Evolutionary conservation across 2,888 invertebrate species (phyloP).

Genomic region (Sesamia inferens): DNA sequence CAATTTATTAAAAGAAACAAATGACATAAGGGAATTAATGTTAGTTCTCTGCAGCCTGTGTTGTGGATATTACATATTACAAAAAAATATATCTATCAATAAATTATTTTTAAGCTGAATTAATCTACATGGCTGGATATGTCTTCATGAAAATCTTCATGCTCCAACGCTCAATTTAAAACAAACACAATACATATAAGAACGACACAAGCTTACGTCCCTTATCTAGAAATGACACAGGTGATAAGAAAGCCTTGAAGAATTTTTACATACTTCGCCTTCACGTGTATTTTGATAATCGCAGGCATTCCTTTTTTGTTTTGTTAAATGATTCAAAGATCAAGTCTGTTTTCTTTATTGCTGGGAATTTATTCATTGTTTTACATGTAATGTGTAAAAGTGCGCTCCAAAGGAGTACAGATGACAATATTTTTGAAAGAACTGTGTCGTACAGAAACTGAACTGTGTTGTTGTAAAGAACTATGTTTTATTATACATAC

Average conservation of each 20-base stretch:
- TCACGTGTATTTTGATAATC: constrained; percentile 25
- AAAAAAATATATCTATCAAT: not conserved
- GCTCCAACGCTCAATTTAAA: constrained; percentile 15
- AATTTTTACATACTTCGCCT: constrained; percentile 30
- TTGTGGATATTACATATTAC: constrained; percentile 1
- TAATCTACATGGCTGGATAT: constrained; percentile 1
- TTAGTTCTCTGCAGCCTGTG: not conserved
- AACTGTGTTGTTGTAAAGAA: too few species aligned
- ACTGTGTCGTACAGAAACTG: too few species aligned
- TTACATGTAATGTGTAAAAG: too few species aligned
- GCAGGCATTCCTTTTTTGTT: constrained; percentile 5
- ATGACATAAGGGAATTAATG: not conserved
- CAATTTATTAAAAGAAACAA: constrained; percentile 21
- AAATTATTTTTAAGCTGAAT: not conserved
- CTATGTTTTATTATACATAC: constrained; percentile 53
- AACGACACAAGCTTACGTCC: constrained; percentile 32
- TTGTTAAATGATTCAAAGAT: constrained; percentile 1
- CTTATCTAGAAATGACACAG: constrained; percentile 55
- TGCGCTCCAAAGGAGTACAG: constrained; percentile 46
- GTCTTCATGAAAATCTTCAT: not conserved
- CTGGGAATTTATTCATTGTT: constrained; percentile 51
- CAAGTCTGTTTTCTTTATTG: not conserved
- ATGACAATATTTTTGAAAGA: not conserved
- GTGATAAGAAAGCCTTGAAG: constrained; percentile 55
- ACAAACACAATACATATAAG: constrained; percentile 40